Evolutionary conservation across 2,797 vertebrate genomes (phyloP), one percentile per base, ranked within the genome.

Genomic region (Bradypodion pumilum): DNA sequence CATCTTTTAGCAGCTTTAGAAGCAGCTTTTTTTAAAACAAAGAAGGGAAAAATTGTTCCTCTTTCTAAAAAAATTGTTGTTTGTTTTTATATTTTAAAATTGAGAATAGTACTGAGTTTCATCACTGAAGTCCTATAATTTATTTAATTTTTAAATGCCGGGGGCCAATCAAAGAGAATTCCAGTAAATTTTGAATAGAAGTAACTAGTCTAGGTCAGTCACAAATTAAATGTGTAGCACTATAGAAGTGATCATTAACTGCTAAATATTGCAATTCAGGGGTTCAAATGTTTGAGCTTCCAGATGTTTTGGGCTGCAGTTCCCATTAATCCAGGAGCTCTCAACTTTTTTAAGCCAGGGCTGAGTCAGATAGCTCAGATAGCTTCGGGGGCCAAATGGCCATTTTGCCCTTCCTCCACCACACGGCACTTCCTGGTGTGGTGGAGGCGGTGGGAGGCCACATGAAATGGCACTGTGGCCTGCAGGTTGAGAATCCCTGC

Each of bases 1-100:
- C 23, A 66, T 44, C 81, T 84, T 86, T 88, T 82, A 81, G 66
- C 35, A 78, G 37, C 60, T 62, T 21, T 73, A 70, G 52, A 63
- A 78, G 49, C 44, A 10, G n/a, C 85, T 49, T 82, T 62, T 74
- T 49, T 42, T 12, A 42, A n/a, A 35, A 69, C 2, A 10, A 23
- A 79, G 49, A 84, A 15, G 80, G 25, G 60, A 70, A 49, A 82
- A 60, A 27, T 66, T 15, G 0, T 32, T 83, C 69, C 27, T 5
- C n/a, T 29, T 74, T 83, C 40, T 65, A 62, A 21, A 46, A 87
- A 59, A 32, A 60, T 44, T 46, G 32, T 78, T 56, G 63, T 59
- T 59, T 46, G 6, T 32, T 59, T 7, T 75, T 63, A 63, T 5
- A 60, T 88, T 73, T 83, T 82, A 84, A 60, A 70, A 72, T 23